Evolutionary conservation across 2,797 vertebrate species (phyloP), one percentile per base, ranked within the genome.

Genomic region (Chlorospingus semifuscus): DNA sequence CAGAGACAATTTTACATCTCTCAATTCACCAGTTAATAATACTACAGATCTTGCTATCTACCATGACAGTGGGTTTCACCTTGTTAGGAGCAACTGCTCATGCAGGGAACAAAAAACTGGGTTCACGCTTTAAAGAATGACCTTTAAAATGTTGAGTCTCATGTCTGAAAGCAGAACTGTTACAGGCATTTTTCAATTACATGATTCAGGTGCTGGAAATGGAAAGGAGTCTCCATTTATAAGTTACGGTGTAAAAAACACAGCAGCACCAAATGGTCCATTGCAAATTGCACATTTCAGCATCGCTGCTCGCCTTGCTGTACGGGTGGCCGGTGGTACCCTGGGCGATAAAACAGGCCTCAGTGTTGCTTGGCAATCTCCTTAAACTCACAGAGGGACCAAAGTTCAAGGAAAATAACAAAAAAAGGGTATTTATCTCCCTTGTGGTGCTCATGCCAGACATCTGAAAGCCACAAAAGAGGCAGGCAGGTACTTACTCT

Each of bases 401-500:
- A 21, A 78, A 78, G 60, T 34, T 20, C 65, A 87, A 32, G 55
- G 59, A 88, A 87, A 85, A 72, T 13, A 3, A 72, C 36, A 64
- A 30, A n/a, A n/a, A 30, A 22, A 16, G 7, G 57, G 36, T 29
- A 78, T 57, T 70, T n/a, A 6, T 78, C 36, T 85, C 69, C 22
- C 32, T 53, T 12, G 21, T 47, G 55, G 27, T 55, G 9, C 57
- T 78, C 53, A 65, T 42, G 24, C n/a, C 36, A 70, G 53, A 42
- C 4, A 2, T 5, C 57, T 63, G 23, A 90, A 89, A 87, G 65
- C 71, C 57, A 36, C 0, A 3, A 49, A 60, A 52, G 12, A 17
- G 42, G 22, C 19, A 66, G 44, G 29, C 8, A 24, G 13, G 23
- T 68, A 98, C 98, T 98, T 76, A 98, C 98, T 97, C 90, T 97